Conservation (phyloP, 1,140 invertebrate species). For the Leptinotarsa texana region DNA sequence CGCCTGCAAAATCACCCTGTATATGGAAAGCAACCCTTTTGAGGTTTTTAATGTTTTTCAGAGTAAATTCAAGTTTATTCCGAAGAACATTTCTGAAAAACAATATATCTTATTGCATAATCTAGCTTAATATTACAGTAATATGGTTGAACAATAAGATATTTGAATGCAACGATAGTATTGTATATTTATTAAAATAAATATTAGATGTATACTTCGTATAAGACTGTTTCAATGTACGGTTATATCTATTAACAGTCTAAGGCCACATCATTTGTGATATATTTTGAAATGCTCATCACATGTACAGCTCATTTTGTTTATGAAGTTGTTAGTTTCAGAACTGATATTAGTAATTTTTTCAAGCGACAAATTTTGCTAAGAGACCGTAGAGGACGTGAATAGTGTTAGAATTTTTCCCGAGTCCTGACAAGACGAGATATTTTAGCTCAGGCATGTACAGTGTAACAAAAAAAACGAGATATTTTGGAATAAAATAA, state of each 20-base stretch:
- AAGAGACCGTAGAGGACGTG: too few species aligned
- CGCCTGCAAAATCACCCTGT: too few species aligned
- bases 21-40: too few species aligned
- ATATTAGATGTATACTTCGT: constrained; percentile 14
- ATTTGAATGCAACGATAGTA: constrained; percentile 4
- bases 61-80: too few species aligned
- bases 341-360: not conserved
- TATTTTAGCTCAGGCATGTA: too few species aligned
- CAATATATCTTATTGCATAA: too few species aligned
- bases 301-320: constrained; percentile 34
- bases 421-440: too few species aligned
- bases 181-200: constrained; percentile 12
- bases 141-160: not conserved
- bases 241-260: constrained; percentile 37
- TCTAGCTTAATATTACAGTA: too few species aligned
- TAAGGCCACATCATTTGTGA: constrained; percentile 49
- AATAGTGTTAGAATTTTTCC: too few species aligned
- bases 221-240: constrained; percentile 30
- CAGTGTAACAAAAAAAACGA: not conserved
- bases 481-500: constrained; percentile 25
- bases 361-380: too few species aligned
- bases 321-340: constrained; percentile 22
- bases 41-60: not conserved
- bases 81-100: too few species aligned
- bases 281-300: constrained; percentile 52